These are phyloP conservation scores for Anolis sagrei DNA, from an alignment of 2,113 vertebrate species.

Conservation along the genomic window DNA sequence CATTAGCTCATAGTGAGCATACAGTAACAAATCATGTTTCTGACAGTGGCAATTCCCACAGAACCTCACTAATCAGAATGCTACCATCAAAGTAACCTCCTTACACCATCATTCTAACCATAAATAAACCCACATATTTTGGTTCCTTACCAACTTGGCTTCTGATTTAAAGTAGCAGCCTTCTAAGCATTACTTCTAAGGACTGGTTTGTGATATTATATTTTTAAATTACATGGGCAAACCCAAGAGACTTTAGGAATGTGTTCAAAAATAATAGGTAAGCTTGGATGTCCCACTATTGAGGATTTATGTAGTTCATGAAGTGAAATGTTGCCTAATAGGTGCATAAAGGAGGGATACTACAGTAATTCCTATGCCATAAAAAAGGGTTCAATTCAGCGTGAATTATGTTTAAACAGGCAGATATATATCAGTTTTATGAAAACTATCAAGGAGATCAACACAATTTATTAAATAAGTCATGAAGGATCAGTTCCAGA, in stretches of 20 bases:
- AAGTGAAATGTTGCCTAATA: not conserved
- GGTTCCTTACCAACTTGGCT: not conserved
- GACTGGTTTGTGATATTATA: not conserved
- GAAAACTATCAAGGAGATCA: not conserved
- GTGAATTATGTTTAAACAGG: not conserved
- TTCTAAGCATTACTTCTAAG: not conserved
- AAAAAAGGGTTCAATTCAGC: not conserved
- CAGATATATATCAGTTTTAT: not conserved
- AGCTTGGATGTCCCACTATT: not conserved
- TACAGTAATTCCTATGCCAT: not conserved
- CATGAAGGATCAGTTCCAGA: no score
- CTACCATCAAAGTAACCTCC: not conserved
- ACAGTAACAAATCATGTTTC: slow-evolving; percentile 1
- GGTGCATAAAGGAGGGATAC: not conserved
- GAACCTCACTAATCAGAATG: slow-evolving; percentile 1
- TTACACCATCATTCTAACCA: not conserved
- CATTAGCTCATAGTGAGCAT: not conserved
- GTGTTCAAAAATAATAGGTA: not conserved
- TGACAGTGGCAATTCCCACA: not conserved
- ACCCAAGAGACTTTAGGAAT: not conserved
- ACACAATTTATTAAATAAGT: not conserved
- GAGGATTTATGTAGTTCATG: not conserved
- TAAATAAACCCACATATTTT: not conserved
- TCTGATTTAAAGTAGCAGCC: not conserved
- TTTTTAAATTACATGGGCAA: not conserved